phyloP scores from a whole-genome alignment of 2,888 invertebrate genomes.

The Diarsia brunnea region DNA sequence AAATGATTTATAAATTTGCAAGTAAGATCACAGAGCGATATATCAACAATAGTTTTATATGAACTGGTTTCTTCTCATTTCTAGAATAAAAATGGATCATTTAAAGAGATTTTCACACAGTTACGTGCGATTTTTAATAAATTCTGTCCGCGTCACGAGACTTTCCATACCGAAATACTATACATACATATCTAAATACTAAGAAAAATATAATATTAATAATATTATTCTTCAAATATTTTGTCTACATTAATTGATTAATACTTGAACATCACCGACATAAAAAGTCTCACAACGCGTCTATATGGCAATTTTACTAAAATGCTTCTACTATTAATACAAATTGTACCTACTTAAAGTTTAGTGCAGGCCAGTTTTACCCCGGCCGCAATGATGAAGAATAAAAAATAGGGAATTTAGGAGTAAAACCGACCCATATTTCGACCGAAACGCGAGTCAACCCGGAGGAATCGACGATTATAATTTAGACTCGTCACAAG shows the following conservation, averaged over 20 bases:
- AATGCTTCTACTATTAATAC: conserved; percentile 78
- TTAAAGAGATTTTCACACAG: conserved; percentile 56
- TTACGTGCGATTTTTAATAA: conserved; percentile 50
- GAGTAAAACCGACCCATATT: conserved; percentile 55
- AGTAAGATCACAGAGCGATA: conserved; percentile 41
- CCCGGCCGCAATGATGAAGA: conserved; percentile 56
- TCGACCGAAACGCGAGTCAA: conserved; percentile 65
- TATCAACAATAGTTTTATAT: conserved; percentile 42
- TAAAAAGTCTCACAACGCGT: conserved; percentile 72
- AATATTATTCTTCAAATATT: conserved; percentile 72
- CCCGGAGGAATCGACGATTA: conserved; percentile 46
- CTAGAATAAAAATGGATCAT: conserved; percentile 51
- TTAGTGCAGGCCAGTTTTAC: conserved; percentile 70
- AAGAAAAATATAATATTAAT: conserved; percentile 82
- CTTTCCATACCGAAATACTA: conserved; percentile 67
- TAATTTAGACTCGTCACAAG: conserved; percentile 60
- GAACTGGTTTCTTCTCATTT: conserved; percentile 56
- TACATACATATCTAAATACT: conserved; percentile 78
- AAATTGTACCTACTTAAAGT: conserved; percentile 86
- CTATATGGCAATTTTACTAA: conserved; percentile 77
- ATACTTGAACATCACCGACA: conserved; percentile 74
- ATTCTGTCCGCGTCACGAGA: conserved; percentile 61
- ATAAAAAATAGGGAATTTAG: conserved; percentile 58
- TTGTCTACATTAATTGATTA: conserved; percentile 79
- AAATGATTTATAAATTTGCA: conserved; percentile 48